Conservation (phyloP, 2,888 invertebrate genomes). For the Plutella xylostella region DNA sequence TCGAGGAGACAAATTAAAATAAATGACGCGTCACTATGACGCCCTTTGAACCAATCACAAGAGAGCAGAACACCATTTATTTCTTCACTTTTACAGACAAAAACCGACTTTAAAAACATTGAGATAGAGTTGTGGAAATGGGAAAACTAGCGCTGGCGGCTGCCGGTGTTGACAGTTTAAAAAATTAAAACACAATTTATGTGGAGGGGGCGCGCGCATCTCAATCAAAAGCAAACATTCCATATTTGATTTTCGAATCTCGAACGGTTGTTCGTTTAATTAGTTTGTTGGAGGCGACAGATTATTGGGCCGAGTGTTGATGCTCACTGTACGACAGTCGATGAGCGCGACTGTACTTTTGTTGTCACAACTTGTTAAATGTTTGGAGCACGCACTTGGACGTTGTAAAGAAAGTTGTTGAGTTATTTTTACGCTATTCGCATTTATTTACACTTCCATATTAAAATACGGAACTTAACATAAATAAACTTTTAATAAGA, state of each 20-base stretch:
- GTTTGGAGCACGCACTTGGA: no score
- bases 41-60: conserved; percentile 37
- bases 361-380: no score
- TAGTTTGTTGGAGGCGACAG: conserved; percentile 31
- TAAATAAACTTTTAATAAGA: no score
- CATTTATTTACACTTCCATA: no score
- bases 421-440: no score
- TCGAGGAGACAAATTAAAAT: conserved; percentile 54
- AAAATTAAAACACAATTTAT: conserved; percentile 60
- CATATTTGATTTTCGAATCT: conserved; percentile 48
- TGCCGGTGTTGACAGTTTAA: conserved; percentile 56
- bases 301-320: background rate
- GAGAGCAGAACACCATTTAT: no score
- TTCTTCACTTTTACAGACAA: background rate
- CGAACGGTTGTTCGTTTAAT: conserved; percentile 36
- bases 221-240: conserved; percentile 51
- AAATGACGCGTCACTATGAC: conserved; percentile 52
- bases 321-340: no score
- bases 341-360: no score
- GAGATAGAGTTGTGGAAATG: background rate
- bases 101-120: background rate
- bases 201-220: conserved; percentile 35
- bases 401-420: no score
- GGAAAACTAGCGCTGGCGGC: background rate
- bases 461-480: no score